Evolutionary conservation across 2,888 invertebrate species (phyloP), one percentile per base, ranked within the genome.

Genomic region (Erebia epiphron): DNA sequence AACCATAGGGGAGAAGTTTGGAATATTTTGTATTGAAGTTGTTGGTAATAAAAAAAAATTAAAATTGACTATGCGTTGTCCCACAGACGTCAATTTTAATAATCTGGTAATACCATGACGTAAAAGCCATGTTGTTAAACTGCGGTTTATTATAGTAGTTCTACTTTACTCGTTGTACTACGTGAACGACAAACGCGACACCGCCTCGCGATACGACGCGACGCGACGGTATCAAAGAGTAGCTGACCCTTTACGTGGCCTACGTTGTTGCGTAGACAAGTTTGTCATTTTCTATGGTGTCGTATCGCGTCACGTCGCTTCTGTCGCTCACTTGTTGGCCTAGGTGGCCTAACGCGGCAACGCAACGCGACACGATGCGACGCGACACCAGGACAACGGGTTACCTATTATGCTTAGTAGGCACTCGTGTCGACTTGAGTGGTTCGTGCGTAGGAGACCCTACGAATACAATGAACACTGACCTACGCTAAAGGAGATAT

Each of bases 401-500:
- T 26, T 46, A 46, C 0, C 50, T n/a, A 14, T 26, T n/a, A 58
- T 9, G 2, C 8, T 14, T 8, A 11, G 11, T 11, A 35, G 35
- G 7, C 9, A 43, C 10, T 54, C 18, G 10, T 18, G 21, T 56
- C 21, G 46, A 10, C 41, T 9, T 10, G 9, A 21, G 67, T 49
- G 49, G 60, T 50, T 26, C 60, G 35, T 61, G 41, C 46, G 50
- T 67, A n/a, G 7, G 16, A 8, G 16, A 61, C 41, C 18, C 54
- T 43, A 67, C 50, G 62, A 46, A 67, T 60, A 65, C 70, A 64
- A 60, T 75, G 74, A 75, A 67, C 75, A 76, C 76, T 78, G 78
- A 78, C 77, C 78, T 78, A 78, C 71, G 74, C 63, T 56, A 72
- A 73, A 69, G 68, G 69, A 70, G 46, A 69, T 70, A 75, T 72